Percentiles rank a stretch among this genome's conserved stretches.
Conservation (phyloP, 2,888 invertebrate genomes). For the Dermolepida albohirtum region DNA sequence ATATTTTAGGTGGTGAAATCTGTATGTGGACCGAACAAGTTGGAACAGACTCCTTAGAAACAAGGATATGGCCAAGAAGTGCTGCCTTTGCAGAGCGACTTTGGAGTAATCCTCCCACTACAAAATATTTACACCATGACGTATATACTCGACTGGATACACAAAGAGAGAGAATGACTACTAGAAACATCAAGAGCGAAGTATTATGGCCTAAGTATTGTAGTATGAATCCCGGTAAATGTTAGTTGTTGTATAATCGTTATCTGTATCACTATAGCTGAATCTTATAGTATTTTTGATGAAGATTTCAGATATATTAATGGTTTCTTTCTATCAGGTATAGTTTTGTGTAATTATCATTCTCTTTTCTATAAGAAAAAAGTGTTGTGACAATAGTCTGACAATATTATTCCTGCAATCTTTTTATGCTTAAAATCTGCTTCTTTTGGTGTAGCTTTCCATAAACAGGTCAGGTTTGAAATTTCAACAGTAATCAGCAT, state of each 20-base stretch:
- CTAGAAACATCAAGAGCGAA: constrained; percentile 73
- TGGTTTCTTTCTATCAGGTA: too few relatives aligned
- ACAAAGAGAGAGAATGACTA: constrained; percentile 72
- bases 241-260: neutral
- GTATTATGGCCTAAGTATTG: constrained; percentile 83
- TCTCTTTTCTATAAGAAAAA: too few relatives aligned
- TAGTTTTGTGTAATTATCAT: too few relatives aligned
- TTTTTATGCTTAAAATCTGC: too few relatives aligned
- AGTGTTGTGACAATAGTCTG: too few relatives aligned
- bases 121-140: constrained; percentile 65
- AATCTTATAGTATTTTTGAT: too few relatives aligned
- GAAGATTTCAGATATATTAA: too few relatives aligned
- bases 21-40: constrained; percentile 88
- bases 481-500: too few relatives aligned
- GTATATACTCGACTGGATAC: constrained; percentile 75
- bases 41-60: constrained; percentile 77
- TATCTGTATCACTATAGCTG: too few relatives aligned
- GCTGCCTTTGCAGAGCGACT: constrained; percentile 83
- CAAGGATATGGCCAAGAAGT: constrained; percentile 83
- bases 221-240: constrained; percentile 73
- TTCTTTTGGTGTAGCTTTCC: too few relatives aligned
- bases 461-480: too few relatives aligned
- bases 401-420: too few relatives aligned
- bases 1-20: constrained; percentile 78
- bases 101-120: constrained; percentile 73